Conservation (phyloP, 1,140 invertebrate genomes). For the Tribolium castaneum region DNA sequence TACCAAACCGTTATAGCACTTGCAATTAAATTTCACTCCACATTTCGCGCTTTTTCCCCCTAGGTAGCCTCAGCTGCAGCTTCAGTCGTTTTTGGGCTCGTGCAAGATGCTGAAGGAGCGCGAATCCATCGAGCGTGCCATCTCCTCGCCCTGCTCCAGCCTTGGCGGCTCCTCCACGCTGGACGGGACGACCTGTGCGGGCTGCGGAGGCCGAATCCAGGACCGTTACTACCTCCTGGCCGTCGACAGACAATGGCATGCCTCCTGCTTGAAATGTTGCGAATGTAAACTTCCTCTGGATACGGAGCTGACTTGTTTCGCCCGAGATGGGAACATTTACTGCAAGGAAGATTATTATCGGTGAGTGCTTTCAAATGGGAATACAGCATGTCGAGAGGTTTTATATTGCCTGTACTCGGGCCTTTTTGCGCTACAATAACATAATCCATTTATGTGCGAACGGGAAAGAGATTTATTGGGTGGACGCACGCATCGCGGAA, state of each 20-base stretch:
- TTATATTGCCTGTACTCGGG: background rate
- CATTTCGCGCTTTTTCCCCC: background rate
- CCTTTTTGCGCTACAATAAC: background rate
- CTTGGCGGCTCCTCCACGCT: slow-evolving; percentile 55
- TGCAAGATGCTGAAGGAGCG: slow-evolving; percentile 61
- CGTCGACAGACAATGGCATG: slow-evolving; percentile 91
- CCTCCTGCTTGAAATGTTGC: slow-evolving; percentile 85
- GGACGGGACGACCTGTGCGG: slow-evolving; percentile 59
- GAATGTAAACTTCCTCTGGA: slow-evolving; percentile 88
- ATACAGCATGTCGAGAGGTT: slow-evolving; percentile 1
- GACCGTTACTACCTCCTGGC: slow-evolving; percentile 84
- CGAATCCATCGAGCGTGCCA: slow-evolving; percentile 58
- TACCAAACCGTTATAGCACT: slow-evolving; percentile 15
- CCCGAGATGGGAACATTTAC: slow-evolving; percentile 90
- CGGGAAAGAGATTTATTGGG: background rate
- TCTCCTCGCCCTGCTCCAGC: slow-evolving; percentile 60
- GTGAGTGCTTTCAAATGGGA: slow-evolving; percentile 67
- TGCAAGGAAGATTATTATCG: slow-evolving; percentile 96
- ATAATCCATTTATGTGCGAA: background rate
- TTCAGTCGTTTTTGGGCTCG: background rate
- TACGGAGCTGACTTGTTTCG: slow-evolving; percentile 89
- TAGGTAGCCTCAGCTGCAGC: slow-evolving; percentile 6
- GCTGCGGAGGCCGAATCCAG: slow-evolving; percentile 62
- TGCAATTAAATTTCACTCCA: slow-evolving; percentile 41
- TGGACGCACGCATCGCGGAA: background rate